phyloP scores from a whole-genome alignment of 2,888 invertebrate species.

The Aelia acuminata region DNA sequence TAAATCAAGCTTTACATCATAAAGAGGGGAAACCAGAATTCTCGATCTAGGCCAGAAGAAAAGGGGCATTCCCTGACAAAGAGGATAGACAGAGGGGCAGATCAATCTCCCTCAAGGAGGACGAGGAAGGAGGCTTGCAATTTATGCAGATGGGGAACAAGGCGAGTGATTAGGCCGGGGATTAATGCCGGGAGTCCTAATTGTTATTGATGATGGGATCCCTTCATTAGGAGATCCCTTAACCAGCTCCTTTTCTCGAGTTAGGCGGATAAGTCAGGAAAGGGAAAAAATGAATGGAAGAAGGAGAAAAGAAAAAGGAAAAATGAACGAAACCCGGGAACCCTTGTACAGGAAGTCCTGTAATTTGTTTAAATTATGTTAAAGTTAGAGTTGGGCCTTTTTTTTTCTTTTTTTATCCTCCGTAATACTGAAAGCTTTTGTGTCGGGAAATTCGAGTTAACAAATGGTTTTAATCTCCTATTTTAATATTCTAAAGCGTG shows the following conservation, averaged over 20 bases:
- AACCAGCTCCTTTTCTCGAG: not conserved
- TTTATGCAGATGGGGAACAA: conserved; percentile 52
- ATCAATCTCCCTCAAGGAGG: conserved; percentile 21
- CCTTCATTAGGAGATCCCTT: conserved; percentile 47
- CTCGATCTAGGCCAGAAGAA: too few species aligned
- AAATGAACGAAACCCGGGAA: not conserved
- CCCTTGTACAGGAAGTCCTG: conserved; percentile 33
- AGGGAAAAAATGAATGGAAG: conserved; percentile 7
- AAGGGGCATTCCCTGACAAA: not conserved
- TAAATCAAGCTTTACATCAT: too few species aligned
- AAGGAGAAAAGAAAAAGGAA: not conserved
- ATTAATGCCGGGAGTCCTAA: conserved; percentile 35
- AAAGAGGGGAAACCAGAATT: too few species aligned
- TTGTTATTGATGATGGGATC: conserved; percentile 52
- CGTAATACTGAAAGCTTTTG: conserved; percentile 41
- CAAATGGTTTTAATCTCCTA: conserved; percentile 52
- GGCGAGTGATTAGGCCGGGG: conserved; percentile 26
- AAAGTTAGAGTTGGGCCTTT: conserved; percentile 9
- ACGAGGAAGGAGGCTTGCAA: not conserved
- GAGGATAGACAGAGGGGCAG: not conserved
- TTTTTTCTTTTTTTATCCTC: not conserved
- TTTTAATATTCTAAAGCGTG: not conserved
- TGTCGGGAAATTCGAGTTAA: conserved; percentile 20
- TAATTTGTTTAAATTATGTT: conserved; percentile 55
- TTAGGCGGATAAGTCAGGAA: not conserved